Conservation (phyloP, 2,888 invertebrate species). For the Pachliopta kotzebuea region DNA sequence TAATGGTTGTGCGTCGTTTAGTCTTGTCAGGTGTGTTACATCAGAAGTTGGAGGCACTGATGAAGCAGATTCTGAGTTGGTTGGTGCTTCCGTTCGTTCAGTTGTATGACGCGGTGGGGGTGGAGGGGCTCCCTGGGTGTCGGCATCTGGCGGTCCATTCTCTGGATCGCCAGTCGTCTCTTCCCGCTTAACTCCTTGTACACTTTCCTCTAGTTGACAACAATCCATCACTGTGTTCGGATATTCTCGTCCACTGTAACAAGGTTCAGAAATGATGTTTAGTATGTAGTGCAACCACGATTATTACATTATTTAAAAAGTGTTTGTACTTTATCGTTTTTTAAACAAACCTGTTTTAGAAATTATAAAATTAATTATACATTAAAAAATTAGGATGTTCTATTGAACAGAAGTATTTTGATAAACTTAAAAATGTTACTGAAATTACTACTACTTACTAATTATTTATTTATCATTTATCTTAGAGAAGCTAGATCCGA, state of each 20-base stretch:
- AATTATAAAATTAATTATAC: too few relatives aligned
- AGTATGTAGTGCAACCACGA: not conserved
- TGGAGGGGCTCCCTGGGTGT: slow-evolving; percentile 77
- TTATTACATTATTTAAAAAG: too few relatives aligned
- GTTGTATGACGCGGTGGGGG: slow-evolving; percentile 60
- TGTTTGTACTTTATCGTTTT: too few relatives aligned
- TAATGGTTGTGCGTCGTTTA: slow-evolving; percentile 65
- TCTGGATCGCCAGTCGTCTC: slow-evolving; percentile 91
- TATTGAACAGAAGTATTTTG: too few relatives aligned
- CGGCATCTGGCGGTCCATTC: slow-evolving; percentile 93
- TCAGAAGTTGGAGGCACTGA: slow-evolving; percentile 70
- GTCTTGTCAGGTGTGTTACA: slow-evolving; percentile 70
- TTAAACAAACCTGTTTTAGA: too few relatives aligned
- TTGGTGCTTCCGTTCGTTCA: slow-evolving; percentile 66
- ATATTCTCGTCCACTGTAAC: slow-evolving; percentile 90
- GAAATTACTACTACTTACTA: too few relatives aligned
- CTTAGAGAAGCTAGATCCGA: too few relatives aligned
- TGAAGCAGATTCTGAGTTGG: slow-evolving; percentile 62
- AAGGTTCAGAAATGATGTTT: not conserved
- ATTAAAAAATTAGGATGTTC: too few relatives aligned
- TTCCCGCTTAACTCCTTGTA: slow-evolving; percentile 90
- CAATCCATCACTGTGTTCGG: slow-evolving; percentile 96
- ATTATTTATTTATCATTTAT: too few relatives aligned
- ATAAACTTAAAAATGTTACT: too few relatives aligned
- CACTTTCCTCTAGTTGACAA: slow-evolving; percentile 93